phyloP scores from a whole-genome alignment of 2,797 vertebrate species.

The Enteromius treurensis region DNA sequence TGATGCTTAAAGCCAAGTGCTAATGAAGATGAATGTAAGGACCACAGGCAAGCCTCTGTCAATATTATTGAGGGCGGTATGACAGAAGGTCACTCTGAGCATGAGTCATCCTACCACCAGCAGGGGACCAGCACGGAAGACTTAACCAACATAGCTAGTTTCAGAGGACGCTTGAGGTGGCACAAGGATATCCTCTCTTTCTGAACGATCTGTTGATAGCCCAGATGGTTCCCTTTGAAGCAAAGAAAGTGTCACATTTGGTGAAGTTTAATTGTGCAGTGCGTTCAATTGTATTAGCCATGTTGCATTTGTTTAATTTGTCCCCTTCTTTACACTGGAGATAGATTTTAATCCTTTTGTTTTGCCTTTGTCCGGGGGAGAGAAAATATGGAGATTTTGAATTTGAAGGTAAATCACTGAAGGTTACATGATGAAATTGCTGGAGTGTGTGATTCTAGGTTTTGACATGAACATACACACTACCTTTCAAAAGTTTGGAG shows the following conservation, averaged over 20 bases:
- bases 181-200: not conserved
- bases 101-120: conserved; percentile 50
- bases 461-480: not conserved
- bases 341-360: conserved; percentile 27
- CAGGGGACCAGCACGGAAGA: conserved; percentile 44
- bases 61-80: conserved; percentile 60
- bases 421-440: not conserved
- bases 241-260: conserved; percentile 44
- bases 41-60: conserved; percentile 58
- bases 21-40: conserved; percentile 65
- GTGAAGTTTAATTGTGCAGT: conserved; percentile 41
- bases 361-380: conserved; percentile 17
- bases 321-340: conserved; percentile 25
- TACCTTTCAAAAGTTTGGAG: not conserved
- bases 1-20: conserved; percentile 55
- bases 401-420: not conserved
- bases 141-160: conserved; percentile 22
- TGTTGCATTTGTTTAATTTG: conserved; percentile 45
- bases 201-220: conserved; percentile 29
- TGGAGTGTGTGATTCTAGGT: not conserved
- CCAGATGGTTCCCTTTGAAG: conserved; percentile 13
- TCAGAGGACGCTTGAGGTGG: conserved; percentile 23
- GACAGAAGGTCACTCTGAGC: conserved; percentile 55
- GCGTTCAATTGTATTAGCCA: conserved; percentile 36
- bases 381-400: conserved; percentile 1